Evolutionary conservation across 2,888 invertebrate species (phyloP).

Genomic region (Magallana nippona): DNA sequence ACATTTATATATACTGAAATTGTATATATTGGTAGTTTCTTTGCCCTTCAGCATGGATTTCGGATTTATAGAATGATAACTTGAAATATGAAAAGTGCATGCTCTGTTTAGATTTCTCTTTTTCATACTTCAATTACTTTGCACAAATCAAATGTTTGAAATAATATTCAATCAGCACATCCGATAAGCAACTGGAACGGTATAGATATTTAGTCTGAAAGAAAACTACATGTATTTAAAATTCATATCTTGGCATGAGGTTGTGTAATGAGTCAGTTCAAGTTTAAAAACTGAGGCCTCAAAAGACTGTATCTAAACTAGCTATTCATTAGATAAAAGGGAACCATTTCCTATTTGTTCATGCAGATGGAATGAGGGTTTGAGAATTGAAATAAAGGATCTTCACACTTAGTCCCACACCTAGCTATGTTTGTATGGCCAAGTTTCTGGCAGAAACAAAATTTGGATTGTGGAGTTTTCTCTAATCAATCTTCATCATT

Average conservation of each 20-base stretch:
- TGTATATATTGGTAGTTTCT: too few species aligned
- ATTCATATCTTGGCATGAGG: conserved; percentile 25
- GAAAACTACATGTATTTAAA: neutral
- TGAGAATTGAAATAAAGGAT: conserved; percentile 15
- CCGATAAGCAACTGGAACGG: too few species aligned
- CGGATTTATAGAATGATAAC: too few species aligned
- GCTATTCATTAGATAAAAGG: neutral
- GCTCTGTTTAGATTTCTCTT: too few species aligned
- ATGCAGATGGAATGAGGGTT: conserved; percentile 20
- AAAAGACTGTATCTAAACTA: neutral
- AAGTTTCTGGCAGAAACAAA: conserved; percentile 28
- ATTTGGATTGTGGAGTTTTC: conserved; percentile 2
- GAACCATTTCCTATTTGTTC: conserved; percentile 33
- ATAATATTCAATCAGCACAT: too few species aligned
- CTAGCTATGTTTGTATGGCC: neutral
- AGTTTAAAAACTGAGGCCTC: conserved; percentile 17
- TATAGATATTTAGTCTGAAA: too few species aligned
- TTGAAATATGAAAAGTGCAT: too few species aligned
- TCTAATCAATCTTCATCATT: conserved; percentile 10
- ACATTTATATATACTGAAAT: too few species aligned
- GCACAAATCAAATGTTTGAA: too few species aligned
- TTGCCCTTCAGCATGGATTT: too few species aligned
- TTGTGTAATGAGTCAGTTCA: conserved; percentile 10
- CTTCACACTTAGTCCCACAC: conserved; percentile 27
- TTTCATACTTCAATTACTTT: too few species aligned